Conservation (phyloP, 2,797 vertebrate species). For the Cyprinodon diabolis region DNA sequence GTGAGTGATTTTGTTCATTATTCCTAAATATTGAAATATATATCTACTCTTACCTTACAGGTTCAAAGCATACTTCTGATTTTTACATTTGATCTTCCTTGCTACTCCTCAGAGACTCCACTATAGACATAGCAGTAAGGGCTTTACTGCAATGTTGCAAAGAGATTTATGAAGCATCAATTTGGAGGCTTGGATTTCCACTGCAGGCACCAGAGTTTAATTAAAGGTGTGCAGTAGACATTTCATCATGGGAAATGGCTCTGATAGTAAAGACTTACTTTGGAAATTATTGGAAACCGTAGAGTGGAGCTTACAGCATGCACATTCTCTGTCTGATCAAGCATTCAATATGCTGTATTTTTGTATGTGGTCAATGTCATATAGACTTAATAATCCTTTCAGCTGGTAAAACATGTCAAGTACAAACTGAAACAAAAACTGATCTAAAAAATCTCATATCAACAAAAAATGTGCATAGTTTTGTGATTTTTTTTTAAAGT, state of each 20-base stretch:
- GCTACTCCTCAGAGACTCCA: background rate
- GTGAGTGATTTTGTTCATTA: background rate
- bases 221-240: slow-evolving; percentile 23
- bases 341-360: background rate
- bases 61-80: background rate
- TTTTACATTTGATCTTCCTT: background rate
- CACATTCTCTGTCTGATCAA: background rate
- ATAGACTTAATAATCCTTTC: background rate
- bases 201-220: slow-evolving; percentile 31
- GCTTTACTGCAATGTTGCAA: background rate
- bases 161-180: slow-evolving; percentile 1
- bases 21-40: background rate
- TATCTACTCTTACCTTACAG: background rate
- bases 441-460: background rate
- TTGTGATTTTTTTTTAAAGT: too few species aligned
- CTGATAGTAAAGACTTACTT: background rate
- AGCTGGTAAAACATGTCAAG: background rate
- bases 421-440: background rate
- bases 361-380: background rate
- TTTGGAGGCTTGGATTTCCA: background rate
- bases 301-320: background rate
- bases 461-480: too few species aligned
- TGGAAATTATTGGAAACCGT: background rate
- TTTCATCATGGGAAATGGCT: background rate
- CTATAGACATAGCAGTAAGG: background rate